Conservation (phyloP, 1,140 invertebrate genomes). For the Acromyrmex echinatior region DNA sequence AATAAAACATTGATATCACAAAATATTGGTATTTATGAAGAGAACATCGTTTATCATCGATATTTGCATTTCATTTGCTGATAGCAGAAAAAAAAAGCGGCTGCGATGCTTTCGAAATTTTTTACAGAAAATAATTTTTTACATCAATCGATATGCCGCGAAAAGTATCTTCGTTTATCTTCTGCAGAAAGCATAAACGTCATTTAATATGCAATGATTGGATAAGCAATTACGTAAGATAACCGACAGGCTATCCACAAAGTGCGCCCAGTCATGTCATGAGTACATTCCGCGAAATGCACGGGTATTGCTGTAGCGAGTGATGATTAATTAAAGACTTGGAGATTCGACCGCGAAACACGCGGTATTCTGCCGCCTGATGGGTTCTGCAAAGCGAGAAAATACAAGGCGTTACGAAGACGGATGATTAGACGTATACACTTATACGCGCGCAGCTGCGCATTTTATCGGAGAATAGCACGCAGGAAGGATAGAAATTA, state of each 20-base stretch:
- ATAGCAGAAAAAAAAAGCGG: neutral
- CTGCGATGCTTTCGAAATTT: neutral
- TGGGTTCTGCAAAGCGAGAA: conserved; percentile 29
- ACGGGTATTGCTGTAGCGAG: neutral
- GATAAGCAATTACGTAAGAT: conserved; percentile 44
- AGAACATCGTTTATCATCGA: neutral
- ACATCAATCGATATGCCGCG: neutral
- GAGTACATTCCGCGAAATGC: conserved; percentile 38
- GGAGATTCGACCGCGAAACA: conserved; percentile 50
- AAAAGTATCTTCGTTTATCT: neutral
- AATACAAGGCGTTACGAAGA: conserved; percentile 58
- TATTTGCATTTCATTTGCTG: conserved; percentile 37
- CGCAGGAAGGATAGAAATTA: conserved; percentile 19
- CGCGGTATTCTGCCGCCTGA: conserved; percentile 40
- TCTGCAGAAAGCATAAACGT: neutral
- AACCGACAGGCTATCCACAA: conserved; percentile 26
- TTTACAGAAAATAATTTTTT: neutral
- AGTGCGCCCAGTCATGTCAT: conserved; percentile 11
- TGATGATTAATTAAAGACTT: conserved; percentile 60
- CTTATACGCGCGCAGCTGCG: neutral
- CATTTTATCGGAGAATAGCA: conserved; percentile 23
- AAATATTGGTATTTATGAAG: conserved; percentile 20
- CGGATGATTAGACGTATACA: conserved; percentile 51
- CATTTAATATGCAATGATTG: conserved; percentile 43
- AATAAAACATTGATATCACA: conserved; percentile 24